Evolutionary conservation across 2,113 vertebrate genomes (phyloP).

Genomic region (Hippoglossus stenolepis): DNA sequence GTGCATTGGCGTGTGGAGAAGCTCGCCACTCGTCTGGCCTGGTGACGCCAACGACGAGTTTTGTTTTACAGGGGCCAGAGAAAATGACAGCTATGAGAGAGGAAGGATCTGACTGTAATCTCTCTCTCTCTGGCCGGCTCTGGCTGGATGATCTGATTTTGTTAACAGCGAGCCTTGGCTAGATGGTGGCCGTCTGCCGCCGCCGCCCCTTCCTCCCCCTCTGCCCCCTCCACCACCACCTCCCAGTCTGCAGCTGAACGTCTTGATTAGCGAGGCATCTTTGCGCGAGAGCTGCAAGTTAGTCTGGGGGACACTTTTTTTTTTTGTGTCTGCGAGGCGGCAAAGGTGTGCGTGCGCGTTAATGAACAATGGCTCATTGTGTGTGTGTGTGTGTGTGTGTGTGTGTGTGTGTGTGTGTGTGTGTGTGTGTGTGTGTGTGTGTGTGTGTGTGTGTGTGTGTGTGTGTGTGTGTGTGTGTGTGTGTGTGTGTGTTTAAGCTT

Average conservation of each 20-base stretch:
- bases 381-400: slow-evolving; percentile 27
- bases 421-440: slow-evolving; percentile 40
- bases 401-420: slow-evolving; percentile 48
- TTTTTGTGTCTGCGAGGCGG: slow-evolving; percentile 19
- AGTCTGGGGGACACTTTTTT: slow-evolving; percentile 30
- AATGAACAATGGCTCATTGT: slow-evolving; percentile 61
- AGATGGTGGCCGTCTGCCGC: too few relatives aligned
- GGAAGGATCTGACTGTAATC: too few relatives aligned
- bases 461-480: slow-evolving; percentile 28
- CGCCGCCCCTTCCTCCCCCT: too few relatives aligned
- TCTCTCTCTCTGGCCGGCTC: too few relatives aligned
- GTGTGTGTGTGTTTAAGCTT: slow-evolving; percentile 75
- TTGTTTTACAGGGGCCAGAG: slow-evolving; percentile 30
- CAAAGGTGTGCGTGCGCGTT: slow-evolving; percentile 60
- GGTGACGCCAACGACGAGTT: slow-evolving; percentile 27
- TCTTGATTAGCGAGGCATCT: slow-evolving; percentile 68
- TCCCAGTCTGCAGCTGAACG: slow-evolving; percentile 43
- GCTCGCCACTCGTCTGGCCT: slow-evolving; percentile 61
- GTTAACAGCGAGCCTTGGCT: too few relatives aligned
- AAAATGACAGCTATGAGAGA: slow-evolving; percentile 39
- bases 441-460: slow-evolving; percentile 26
- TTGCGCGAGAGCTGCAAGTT: slow-evolving; percentile 18
- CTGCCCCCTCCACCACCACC: background rate
- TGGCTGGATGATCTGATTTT: too few relatives aligned
- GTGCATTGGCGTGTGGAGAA: slow-evolving; percentile 73